Base-by-base conservation (phyloP, 2,113 vertebrate genomes). In the Semnornis frantzii region DNA sequence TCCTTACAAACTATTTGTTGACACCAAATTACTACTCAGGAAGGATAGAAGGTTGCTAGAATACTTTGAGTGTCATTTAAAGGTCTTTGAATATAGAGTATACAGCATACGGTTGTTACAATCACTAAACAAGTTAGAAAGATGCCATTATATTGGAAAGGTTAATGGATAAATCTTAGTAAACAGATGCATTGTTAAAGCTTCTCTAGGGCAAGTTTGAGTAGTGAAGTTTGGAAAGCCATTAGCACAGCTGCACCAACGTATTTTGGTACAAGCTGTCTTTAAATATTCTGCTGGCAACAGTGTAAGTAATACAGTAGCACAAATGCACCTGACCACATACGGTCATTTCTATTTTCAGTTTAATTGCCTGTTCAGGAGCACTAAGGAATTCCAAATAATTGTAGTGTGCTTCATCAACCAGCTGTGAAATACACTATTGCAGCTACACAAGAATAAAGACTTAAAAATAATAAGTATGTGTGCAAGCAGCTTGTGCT, bases 351-450 rank as follows among this genome's bases (percentile, higher is more conserved):
- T 93, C 63, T 62, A 42, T 95, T 95, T 91, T 96, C 50, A 58
- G 76, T 70, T 96, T 96, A 97, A 92, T 95, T 97, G 89, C 78
- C 76, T 97, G 85, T 94, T 97, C 94, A 96, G 94, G 88, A 96
- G 30, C 90, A 89, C 86, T 87, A 55, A 95, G 95, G 95, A 97
- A 80, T 88, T 93, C 52, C 92, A 92, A 89, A 89, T 95, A 93
- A 91, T 96, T 96, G 85, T 92, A 91, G 84, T 70, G 89, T 92
- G 93, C 93, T 96, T 94, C 88, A 96, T 96, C 87, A 95, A 62
- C 81, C 84, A 96, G 89, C 72, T 94, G 87, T 78, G 93, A 96
- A 92, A 97, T 80, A 90, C 28, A 44, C 37, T 65, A 70, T 24
- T 28, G 10, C 63, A 93, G 68, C 70, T 72, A 93, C 71, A 89